Evolutionary conservation across 2,797 vertebrate species (phyloP).

Genomic region (Sebastes vulpes): DNA sequence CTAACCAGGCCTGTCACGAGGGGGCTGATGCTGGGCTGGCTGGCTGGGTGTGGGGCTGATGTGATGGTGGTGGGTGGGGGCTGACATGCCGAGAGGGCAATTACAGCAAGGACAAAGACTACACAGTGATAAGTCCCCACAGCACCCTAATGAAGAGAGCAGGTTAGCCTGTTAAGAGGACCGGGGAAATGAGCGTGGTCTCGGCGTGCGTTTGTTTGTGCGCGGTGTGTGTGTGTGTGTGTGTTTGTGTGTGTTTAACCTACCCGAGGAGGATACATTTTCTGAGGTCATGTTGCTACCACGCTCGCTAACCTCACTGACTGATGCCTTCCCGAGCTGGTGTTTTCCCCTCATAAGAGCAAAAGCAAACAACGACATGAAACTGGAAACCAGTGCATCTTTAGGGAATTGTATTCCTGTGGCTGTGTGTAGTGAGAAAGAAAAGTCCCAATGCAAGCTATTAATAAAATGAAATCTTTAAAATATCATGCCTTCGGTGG

Average conservation of each 20-base stretch:
- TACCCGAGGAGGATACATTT: constrained; percentile 77
- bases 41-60: constrained; percentile 64
- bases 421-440: constrained; percentile 44
- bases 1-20: constrained; percentile 85
- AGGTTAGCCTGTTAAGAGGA: constrained; percentile 82
- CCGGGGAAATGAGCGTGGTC: constrained; percentile 71
- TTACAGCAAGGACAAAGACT: constrained; percentile 89
- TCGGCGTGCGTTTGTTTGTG: constrained; percentile 63
- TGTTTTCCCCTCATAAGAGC: constrained; percentile 55
- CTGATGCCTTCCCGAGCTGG: constrained; percentile 67
- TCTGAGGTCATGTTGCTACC: constrained; percentile 78
- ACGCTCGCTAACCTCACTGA: constrained; percentile 68
- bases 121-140: constrained; percentile 87
- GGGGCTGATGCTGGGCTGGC: constrained; percentile 71
- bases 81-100: constrained; percentile 88
- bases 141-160: constrained; percentile 87
- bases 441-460: constrained; percentile 61
- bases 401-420: constrained; percentile 67
- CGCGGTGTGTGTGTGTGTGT: neutral
- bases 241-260: constrained; percentile 76
- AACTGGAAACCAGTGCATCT: constrained; percentile 73
- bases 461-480: constrained; percentile 73
- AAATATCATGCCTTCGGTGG: constrained; percentile 61
- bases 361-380: constrained; percentile 71
- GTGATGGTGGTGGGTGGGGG: constrained; percentile 60